Percentiles rank a stretch among this genome's conserved stretches.
These are phyloP conservation scores for Epinotia nisella DNA, from an alignment of 2,888 invertebrate genomes.

Conservation along the genomic window DNA sequence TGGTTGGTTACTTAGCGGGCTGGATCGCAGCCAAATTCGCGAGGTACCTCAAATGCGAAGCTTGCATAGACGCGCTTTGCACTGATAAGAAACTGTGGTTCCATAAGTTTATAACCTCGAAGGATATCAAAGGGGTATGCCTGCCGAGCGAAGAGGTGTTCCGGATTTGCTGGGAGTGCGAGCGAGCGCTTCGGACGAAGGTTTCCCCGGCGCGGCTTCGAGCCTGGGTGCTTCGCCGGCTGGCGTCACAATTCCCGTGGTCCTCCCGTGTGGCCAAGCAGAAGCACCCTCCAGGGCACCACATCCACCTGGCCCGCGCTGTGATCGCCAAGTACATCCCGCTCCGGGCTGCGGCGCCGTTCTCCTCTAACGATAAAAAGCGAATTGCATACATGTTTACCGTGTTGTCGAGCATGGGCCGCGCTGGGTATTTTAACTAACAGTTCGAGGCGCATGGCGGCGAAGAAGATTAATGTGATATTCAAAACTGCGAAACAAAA, in stretches of 20 bases:
- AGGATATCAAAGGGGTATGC: conserved; percentile 19
- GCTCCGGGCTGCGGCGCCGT: background rate
- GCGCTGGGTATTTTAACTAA: background rate
- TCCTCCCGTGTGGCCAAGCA: background rate
- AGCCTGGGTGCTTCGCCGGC: background rate
- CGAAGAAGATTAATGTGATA: background rate
- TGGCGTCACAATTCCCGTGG: conserved; percentile 14
- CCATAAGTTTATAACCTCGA: conserved; percentile 29
- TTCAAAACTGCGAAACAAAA: background rate
- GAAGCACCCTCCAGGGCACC: background rate
- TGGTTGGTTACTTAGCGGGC: conserved; percentile 35
- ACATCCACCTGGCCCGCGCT: conserved; percentile 6
- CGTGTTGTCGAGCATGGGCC: background rate
- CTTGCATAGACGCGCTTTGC: conserved; percentile 21
- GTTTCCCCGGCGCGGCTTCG: background rate
- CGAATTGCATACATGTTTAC: background rate
- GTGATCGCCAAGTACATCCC: conserved; percentile 25
- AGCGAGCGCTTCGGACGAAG: conserved; percentile 5
- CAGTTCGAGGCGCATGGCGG: background rate
- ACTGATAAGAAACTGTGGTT: conserved; percentile 29
- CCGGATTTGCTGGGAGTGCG: conserved; percentile 34
- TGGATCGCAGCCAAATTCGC: conserved; percentile 31
- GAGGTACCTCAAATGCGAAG: conserved; percentile 33
- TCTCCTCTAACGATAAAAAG: background rate
- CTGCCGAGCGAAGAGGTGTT: conserved; percentile 40